phyloP scores from a whole-genome alignment of 2,888 invertebrate genomes.

The Globia sparganii region DNA sequence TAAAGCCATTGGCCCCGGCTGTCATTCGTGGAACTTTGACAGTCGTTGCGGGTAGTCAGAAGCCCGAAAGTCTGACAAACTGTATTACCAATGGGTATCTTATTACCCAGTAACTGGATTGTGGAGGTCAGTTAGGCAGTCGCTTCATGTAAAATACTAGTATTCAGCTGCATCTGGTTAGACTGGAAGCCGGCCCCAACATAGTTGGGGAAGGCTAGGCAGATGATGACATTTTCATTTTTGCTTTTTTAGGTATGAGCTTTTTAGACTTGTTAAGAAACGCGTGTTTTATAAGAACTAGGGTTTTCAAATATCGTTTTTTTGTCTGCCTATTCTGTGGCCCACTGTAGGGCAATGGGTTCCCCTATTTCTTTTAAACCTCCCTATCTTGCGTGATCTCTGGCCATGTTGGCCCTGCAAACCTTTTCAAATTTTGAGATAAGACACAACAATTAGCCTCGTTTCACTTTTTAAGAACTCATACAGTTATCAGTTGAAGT shows the following conservation, averaged over 20 bases:
- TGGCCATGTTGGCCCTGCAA: neutral
- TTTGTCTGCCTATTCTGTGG: neutral
- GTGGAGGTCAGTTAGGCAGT: no score
- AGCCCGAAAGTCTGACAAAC: no score
- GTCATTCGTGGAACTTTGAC: no score
- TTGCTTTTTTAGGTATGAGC: neutral
- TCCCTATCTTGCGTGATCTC: neutral
- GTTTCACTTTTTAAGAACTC: neutral
- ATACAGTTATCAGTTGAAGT: neutral
- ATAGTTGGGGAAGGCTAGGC: no score
- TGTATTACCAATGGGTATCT: no score
- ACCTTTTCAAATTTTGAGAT: neutral
- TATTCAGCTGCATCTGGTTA: no score
- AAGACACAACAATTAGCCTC: no score
- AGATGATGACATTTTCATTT: neutral
- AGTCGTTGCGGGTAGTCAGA: no score
- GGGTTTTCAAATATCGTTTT: neutral
- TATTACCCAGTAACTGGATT: no score
- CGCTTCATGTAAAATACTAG: no score
- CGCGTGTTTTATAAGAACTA: neutral
- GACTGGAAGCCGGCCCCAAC: no score
- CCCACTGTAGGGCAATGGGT: accelerated
- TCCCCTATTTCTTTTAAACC: neutral
- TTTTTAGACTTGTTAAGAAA: neutral
- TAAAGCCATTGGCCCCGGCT: no score